Evolutionary conservation across 2,113 vertebrate species (phyloP), one percentile per base, ranked within the genome.

Genomic region (Xiphias gladius): DNA sequence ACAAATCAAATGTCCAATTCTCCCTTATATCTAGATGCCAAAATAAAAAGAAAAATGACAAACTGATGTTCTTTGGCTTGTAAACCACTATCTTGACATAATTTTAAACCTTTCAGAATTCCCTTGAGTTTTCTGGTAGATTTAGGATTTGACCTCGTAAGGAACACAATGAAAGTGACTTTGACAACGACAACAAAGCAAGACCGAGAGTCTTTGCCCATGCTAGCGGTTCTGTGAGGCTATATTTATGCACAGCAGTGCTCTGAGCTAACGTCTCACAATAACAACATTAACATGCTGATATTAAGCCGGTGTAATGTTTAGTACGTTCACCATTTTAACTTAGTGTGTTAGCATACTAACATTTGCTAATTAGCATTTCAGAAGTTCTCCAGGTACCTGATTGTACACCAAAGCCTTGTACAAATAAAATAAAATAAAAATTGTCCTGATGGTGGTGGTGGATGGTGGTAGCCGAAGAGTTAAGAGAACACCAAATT

Each of bases 91-190:
- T 20, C 24, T 75, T 46, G 2, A 54, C 32, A 19, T 35, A 46
- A 62, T 84, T 61, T 26, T 17, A 67, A 73, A 5, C 8, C 20
- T 39, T 61, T 67, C 17, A 77, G 6, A 59, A 39, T 19, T 62
- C 11, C 0, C 1, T 9, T 64, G 11, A 57, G 13, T 7, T 62
- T 22, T 17, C 26, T 59, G 10, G 8, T 24, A 57, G 1, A 35
- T 46, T 16, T 22, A 16, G 12, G 20, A 41, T 17, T 7, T 24
- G 35, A 68, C 30, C 16, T 13, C 28, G 26, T 30, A 7, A 5
- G 32, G 3, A 37, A 69, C 14, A 70, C 19, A 70, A 14, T 26
- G 7, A 0, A n/a, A 73, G 2, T 5, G n/a, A 30, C 20, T 28
- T 28, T 9, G 24, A 35, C 35, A 22, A 8, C 1, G 22, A 50